Conservation (phyloP, 2,797 vertebrate genomes). For the Danio albolineatus region DNA sequence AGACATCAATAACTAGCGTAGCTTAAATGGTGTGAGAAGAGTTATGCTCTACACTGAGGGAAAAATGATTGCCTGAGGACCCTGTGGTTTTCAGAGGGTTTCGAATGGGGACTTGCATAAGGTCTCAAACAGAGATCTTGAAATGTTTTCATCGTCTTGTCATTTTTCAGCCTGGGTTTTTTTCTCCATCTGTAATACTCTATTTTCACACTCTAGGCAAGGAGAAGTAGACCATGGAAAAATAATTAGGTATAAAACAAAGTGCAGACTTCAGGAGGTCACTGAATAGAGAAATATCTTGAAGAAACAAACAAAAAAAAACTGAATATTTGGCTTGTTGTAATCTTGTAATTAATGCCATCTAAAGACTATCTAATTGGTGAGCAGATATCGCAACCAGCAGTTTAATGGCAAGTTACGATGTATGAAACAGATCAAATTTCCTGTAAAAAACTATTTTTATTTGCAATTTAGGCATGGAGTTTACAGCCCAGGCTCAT, state of each 20-base stretch:
- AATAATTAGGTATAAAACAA: slow-evolving; percentile 23
- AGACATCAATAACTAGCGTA: background rate
- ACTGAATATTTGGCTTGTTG: background rate
- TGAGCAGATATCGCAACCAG: background rate
- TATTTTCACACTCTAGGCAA: background rate
- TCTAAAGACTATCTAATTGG: background rate
- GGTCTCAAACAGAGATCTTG: background rate
- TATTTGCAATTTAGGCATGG: too few species aligned
- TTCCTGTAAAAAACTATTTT: too few species aligned
- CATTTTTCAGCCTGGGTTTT: background rate
- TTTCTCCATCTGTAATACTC: background rate
- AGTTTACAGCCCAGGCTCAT: too few species aligned
- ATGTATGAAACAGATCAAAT: background rate
- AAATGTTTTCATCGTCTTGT: background rate
- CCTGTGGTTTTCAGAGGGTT: background rate
- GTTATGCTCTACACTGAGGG: background rate
- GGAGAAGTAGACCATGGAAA: background rate
- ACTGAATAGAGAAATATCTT: slow-evolving; percentile 12
- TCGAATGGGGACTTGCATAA: background rate
- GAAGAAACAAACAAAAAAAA: background rate
- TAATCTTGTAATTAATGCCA: slow-evolving; percentile 36
- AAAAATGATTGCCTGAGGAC: background rate
- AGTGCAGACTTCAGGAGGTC: background rate
- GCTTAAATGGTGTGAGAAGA: background rate
- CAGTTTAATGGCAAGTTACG: background rate